Evolutionary conservation across 2,888 invertebrate genomes (phyloP), one percentile per base, ranked within the genome.

Genomic region (Phytoseiulus persimilis): DNA sequence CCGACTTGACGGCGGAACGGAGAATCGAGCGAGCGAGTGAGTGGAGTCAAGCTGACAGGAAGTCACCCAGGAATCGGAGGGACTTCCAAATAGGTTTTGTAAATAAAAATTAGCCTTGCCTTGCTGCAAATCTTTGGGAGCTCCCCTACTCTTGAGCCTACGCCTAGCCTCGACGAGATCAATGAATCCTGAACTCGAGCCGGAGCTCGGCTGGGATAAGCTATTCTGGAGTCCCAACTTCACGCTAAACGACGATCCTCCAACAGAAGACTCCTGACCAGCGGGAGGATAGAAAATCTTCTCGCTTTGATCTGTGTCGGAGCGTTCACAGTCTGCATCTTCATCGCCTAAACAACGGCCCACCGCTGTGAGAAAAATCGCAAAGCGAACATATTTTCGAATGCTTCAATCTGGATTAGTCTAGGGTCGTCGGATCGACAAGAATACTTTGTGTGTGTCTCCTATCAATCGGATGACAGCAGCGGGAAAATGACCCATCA

Each of bases 201-300:
- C 87, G 39, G 87, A 87, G 33, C 87, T 87, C 32, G 87, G 87
- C 87, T 87, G 87, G 0, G 87, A 87, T n/a, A 87, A 45, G 87
- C 87, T 87, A 87, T 87, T 87, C 87, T 87, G 87, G 6, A 87
- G 87, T 39, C 87, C 87, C 87, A 87, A 39, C 33, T 87, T 87
- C 33, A 87, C 87, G 45, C 87, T 87, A 32, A 87, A 87, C 45
- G 89, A 91, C 91, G 91, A 90, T 65, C 91, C 91, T 83, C 90
- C 90, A 33, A 89, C 89, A n/a, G 91, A 90, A 14, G 91, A 90
- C 28, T 90, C 90, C 83, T 91, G 91, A 83, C 91, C 91, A 83
- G 94, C 94, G n/a, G 94, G 94, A 18, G 95, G 96, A 92, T 96
- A 96, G 92, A 96, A 96, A 91, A 95, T 93, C 32, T 94, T 93